A percentile compares a stretch with the other conserved stretches of the same genome.
Evolutionary conservation across 1,140 invertebrate species (phyloP).

Genomic region (Sitobion miscanthi): DNA sequence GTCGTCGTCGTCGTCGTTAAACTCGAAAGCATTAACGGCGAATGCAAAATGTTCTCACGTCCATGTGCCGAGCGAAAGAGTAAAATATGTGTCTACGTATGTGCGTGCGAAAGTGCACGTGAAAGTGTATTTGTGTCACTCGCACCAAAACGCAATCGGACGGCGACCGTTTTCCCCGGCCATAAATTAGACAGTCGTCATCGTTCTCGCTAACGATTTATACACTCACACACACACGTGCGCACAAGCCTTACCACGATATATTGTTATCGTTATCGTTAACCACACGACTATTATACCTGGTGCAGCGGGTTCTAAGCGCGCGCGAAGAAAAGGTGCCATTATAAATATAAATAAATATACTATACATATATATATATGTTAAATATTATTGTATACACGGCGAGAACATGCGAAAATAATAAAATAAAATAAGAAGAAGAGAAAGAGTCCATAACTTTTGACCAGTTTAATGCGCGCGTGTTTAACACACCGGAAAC

Average conservation of each 20-base stretch:
- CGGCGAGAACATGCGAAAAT: neutral
- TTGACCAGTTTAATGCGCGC: neutral
- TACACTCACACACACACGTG: neutral
- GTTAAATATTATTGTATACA: too few relatives aligned
- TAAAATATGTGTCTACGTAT: neutral
- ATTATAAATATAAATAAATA: neutral
- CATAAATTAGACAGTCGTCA: neutral
- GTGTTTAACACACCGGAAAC: neutral
- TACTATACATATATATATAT: too few relatives aligned
- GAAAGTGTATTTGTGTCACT: neutral
- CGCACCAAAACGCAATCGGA: neutral
- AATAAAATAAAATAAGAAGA: neutral
- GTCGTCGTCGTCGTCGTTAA: neutral
- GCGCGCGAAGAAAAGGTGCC: neutral
- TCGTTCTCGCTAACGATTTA: neutral
- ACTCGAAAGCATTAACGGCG: conserved; percentile 13
- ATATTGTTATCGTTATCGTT: neutral
- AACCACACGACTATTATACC: neutral
- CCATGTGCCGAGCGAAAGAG: neutral
- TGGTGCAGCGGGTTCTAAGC: neutral
- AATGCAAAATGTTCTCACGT: conserved; percentile 34
- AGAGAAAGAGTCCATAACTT: conserved; percentile 4
- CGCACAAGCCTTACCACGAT: neutral
- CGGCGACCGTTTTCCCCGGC: neutral
- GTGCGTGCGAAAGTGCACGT: neutral